These are phyloP conservation scores for Phyllostomus discolor DNA, from an alignment of 2,113 vertebrate genomes.

Conservation along the genomic window DNA sequence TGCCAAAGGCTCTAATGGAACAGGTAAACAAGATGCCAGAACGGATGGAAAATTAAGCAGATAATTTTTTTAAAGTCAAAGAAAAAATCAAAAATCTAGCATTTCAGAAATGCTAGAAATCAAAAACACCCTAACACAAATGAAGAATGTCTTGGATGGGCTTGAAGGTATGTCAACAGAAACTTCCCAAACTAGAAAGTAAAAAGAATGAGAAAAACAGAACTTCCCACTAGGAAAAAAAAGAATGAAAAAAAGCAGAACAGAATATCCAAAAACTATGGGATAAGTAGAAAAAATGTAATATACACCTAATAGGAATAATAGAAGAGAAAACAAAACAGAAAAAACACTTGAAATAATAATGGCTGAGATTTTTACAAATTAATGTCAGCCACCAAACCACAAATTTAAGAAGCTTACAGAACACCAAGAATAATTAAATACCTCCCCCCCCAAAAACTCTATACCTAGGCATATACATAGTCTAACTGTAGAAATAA, in stretches of 20 bases:
- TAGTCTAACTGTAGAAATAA: not conserved
- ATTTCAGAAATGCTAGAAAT: not conserved
- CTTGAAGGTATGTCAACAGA: not conserved
- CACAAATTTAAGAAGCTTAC: not conserved
- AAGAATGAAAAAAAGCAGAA: not conserved
- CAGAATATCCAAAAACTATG: not conserved
- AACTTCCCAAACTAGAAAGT: not conserved
- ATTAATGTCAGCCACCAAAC: not conserved
- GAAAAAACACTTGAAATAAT: not conserved
- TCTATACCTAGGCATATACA: not conserved
- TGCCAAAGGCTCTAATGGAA: not conserved
- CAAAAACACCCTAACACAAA: not conserved
- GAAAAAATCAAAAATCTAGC: slow-evolving; percentile 19
- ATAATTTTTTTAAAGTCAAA: not conserved
- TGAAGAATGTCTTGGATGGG: not conserved
- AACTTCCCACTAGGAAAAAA: not conserved
- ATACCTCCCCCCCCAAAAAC: not conserved
- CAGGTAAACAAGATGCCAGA: not conserved
- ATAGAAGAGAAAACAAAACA: not conserved
- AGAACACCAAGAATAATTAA: not conserved
- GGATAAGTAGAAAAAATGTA: not conserved
- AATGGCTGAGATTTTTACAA: not conserved
- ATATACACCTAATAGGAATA: not conserved
- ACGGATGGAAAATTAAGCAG: not conserved
- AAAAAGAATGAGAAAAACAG: not conserved